These are phyloP conservation scores for Ophion costatus DNA, from an alignment of 2,888 invertebrate genomes.

Conservation along the genomic window DNA sequence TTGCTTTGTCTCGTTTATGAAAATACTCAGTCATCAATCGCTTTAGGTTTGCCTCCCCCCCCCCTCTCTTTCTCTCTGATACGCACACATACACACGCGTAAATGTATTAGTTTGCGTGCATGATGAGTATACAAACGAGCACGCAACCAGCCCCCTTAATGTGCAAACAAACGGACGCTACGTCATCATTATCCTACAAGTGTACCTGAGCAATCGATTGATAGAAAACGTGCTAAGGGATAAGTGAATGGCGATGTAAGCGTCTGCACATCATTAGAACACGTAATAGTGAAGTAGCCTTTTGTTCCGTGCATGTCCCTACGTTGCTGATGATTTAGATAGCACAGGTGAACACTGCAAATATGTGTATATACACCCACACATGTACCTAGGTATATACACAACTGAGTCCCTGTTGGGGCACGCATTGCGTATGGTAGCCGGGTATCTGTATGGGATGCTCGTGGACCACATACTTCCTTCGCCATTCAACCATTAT, in stretches of 20 bases:
- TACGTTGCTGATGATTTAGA: constrained; percentile 25
- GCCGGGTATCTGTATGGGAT: no score
- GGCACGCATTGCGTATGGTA: neutral
- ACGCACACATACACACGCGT: neutral
- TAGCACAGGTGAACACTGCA: constrained; percentile 18
- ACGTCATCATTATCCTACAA: constrained; percentile 11
- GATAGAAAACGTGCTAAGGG: constrained; percentile 12
- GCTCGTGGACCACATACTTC: neutral
- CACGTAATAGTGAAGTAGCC: neutral
- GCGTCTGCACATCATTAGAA: constrained; percentile 9
- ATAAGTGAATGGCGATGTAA: constrained; percentile 4
- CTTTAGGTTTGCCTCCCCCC: neutral
- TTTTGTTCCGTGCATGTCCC: constrained; percentile 2
- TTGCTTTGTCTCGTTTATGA: constrained; percentile 1
- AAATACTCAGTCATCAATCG: constrained; percentile 41
- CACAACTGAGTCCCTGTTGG: neutral
- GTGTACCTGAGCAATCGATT: neutral
- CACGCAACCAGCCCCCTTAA: constrained; percentile 28
- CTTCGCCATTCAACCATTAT: neutral
- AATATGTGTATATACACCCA: constrained; percentile 14
- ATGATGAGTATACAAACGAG: constrained; percentile 4
- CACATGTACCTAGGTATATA: neutral
- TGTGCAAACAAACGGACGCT: constrained; percentile 21
- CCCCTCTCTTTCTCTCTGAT: neutral
- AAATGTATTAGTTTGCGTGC: neutral